Evolutionary conservation across 1,140 invertebrate species (phyloP).

Genomic region (Papilio glaucus): DNA sequence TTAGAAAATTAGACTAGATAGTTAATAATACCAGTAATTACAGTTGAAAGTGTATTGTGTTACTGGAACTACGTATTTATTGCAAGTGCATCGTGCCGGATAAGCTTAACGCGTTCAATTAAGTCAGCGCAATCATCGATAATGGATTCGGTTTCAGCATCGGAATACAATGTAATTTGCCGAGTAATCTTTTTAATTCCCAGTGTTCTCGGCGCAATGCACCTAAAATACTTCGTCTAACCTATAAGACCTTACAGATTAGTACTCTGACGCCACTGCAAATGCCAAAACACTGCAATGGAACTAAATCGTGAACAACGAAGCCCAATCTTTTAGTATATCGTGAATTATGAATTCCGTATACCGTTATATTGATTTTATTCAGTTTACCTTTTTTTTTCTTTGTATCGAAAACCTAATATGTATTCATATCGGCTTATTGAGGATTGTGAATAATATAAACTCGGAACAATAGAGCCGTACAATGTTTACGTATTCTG

Average conservation of each 20-base stretch:
- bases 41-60: constrained; percentile 10
- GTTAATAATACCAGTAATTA: constrained; percentile 2
- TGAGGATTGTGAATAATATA: constrained; percentile 38
- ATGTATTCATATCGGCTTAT: constrained; percentile 36
- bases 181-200: constrained; percentile 36
- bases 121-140: constrained; percentile 35
- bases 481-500: constrained; percentile 31
- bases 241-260: constrained; percentile 53
- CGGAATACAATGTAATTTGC: constrained; percentile 30
- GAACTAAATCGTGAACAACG: constrained; percentile 70
- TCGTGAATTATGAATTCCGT: constrained; percentile 55
- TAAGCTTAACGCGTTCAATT: constrained; percentile 39
- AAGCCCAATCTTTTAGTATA: constrained; percentile 56
- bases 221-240: constrained; percentile 52
- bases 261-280: constrained; percentile 51
- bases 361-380: constrained; percentile 36
- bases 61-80: constrained; percentile 27
- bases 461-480: constrained; percentile 36
- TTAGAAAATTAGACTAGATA: neutral
- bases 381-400: constrained; percentile 28
- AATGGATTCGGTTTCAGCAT: constrained; percentile 36
- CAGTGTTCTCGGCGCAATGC: constrained; percentile 42
- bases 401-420: constrained; percentile 23
- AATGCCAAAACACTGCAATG: constrained; percentile 63
- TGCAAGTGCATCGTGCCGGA: constrained; percentile 30